Evolutionary conservation across 2,797 vertebrate genomes (phyloP).

Genomic region (Sciaenops ocellatus): DNA sequence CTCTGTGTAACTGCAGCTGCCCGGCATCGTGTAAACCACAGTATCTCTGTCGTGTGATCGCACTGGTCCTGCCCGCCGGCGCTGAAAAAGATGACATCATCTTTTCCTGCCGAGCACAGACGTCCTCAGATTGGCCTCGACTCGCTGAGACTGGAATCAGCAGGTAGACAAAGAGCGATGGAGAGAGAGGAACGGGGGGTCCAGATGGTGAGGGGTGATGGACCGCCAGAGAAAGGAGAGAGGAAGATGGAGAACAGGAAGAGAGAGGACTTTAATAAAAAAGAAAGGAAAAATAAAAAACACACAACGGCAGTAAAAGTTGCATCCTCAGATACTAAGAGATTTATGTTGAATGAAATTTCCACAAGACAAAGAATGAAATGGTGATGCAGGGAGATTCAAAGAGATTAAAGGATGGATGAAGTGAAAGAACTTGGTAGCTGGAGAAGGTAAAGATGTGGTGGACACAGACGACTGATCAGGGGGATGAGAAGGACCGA

Average conservation of each 20-base stretch:
- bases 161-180: constrained; percentile 74
- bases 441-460: constrained; percentile 5
- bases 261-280: constrained; percentile 7
- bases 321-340: not conserved
- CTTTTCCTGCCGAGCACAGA: constrained; percentile 70
- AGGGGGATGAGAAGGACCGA: constrained; percentile 25
- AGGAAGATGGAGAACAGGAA: constrained; percentile 13
- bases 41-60: constrained; percentile 47
- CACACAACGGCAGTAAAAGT: not conserved
- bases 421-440: not conserved
- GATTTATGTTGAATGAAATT: not conserved
- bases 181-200: constrained; percentile 49
- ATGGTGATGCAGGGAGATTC: constrained; percentile 3
- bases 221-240: constrained; percentile 20
- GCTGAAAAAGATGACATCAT: constrained; percentile 83
- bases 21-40: constrained; percentile 49
- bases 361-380: constrained; percentile 15
- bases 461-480: constrained; percentile 23
- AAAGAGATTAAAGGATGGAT: constrained; percentile 19
- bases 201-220: constrained; percentile 64
- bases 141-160: constrained; percentile 66
- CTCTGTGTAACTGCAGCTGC: constrained; percentile 30
- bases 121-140: constrained; percentile 74
- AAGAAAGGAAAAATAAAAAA: not conserved
- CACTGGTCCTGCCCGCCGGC: constrained; percentile 62